These are phyloP conservation scores for Polylopha cassiicola DNA, from an alignment of 2,888 invertebrate species.

Conservation along the genomic window DNA sequence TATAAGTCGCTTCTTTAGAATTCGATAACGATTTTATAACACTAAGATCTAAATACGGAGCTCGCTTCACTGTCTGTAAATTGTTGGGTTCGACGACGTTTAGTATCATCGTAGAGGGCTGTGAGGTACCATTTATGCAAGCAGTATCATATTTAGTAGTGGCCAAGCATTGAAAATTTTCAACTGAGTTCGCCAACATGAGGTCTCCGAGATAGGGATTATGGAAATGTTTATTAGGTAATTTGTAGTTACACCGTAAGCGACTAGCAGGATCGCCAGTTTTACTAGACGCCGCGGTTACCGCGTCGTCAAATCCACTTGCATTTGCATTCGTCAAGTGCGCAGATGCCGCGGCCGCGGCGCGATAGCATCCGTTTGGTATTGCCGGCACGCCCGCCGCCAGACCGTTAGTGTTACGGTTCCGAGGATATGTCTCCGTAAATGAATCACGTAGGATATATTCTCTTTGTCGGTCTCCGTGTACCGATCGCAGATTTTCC, in stretches of 20 bases:
- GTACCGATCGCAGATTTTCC: conserved; percentile 50
- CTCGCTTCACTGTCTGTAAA: neutral
- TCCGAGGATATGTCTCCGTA: conserved; percentile 67
- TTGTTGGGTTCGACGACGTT: too few species aligned
- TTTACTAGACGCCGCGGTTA: conserved; percentile 39
- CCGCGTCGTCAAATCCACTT: conserved; percentile 38
- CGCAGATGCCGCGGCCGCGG: conserved; percentile 57
- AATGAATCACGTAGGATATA: conserved; percentile 67
- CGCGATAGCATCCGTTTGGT: conserved; percentile 63
- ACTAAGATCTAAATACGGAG: conserved; percentile 30
- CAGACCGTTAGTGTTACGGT: conserved; percentile 68
- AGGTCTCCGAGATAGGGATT: conserved; percentile 1
- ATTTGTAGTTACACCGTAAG: conserved; percentile 25
- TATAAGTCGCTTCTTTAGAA: neutral
- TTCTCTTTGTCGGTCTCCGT: conserved; percentile 59
- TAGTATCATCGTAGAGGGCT: too few species aligned
- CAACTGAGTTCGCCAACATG: neutral
- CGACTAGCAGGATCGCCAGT: conserved; percentile 33
- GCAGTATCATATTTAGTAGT: neutral
- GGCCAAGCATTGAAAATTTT: too few species aligned
- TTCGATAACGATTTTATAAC: conserved; percentile 25
- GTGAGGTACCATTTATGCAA: too few species aligned
- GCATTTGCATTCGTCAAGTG: conserved; percentile 65
- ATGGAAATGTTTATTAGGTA: conserved; percentile 1
- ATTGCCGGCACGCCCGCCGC: conserved; percentile 63